Evolutionary conservation across 2,888 invertebrate species (phyloP).

Genomic region (Lasius platythorax): DNA sequence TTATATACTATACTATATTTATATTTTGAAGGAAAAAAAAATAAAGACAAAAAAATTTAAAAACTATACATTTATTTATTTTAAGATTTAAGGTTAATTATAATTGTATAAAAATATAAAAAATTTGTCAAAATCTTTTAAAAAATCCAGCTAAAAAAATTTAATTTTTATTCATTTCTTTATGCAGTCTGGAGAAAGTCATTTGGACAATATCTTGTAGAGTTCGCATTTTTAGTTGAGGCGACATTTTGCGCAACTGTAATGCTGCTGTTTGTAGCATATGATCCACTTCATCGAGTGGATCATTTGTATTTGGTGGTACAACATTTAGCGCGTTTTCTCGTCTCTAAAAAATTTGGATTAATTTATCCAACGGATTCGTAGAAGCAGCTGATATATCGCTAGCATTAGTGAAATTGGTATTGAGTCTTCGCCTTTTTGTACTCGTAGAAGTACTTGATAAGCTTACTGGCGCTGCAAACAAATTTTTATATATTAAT

Average conservation of each 20-base stretch:
- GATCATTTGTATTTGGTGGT: neutral
- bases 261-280: slow-evolving; percentile 19
- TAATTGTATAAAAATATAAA: too few species aligned
- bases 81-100: too few species aligned
- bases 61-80: too few species aligned
- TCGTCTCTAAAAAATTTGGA: neutral
- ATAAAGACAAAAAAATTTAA: too few species aligned
- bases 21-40: too few species aligned
- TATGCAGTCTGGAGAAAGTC: neutral
- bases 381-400: neutral
- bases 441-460: neutral
- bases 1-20: too few species aligned
- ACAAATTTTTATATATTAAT: neutral
- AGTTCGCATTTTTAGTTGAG: slow-evolving; percentile 11
- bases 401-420: neutral
- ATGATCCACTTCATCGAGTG: slow-evolving; percentile 1
- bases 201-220: slow-evolving; percentile 12
- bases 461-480: neutral
- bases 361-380: slow-evolving; percentile 6
- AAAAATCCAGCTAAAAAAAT: too few species aligned
- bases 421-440: neutral
- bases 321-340: neutral
- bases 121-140: too few species aligned
- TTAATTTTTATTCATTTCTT: neutral
- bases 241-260: slow-evolving; percentile 9